Evolutionary conservation across 2,888 invertebrate species (phyloP), one percentile per base, ranked within the genome.

Genomic region (Orthosia gothica): DNA sequence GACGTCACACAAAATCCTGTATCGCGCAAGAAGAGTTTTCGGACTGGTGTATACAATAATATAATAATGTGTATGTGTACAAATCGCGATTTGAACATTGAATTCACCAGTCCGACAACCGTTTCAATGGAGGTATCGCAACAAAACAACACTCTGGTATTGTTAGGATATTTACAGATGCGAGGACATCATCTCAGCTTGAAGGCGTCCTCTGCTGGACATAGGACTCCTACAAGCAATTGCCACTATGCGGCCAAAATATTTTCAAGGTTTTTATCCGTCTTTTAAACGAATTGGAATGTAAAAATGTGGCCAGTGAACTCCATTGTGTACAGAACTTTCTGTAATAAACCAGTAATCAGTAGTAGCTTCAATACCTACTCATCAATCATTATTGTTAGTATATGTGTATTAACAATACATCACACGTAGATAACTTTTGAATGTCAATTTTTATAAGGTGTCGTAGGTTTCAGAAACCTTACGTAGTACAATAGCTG

Each of bases 391-490:
- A n/a, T 61, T 55, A 66, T 64, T 47, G 23, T 54, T 72, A 61
- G 13, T 61, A 7, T 55, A 72, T 45, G 58, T 75, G 54, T 61
- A 58, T 47, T 55, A 59, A 20, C 18, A 47, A 70, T 67, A 66
- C 49, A 55, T 66, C 52, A 26, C 58, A 12, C 15, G n/a, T 50
- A 59, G 64, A 32, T 57, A 54, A 63, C 5, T 12, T 68, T 71
- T 20, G 9, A 62, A 69, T 69, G 79, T 78, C 71, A 72, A 82
- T 82, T 81, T 70, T 82, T 50, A 54, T 64, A 67, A 64, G 16
- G 3, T 61, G 23, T 57, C 20, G n/a, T 49, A 18, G 78, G 80
- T 82, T 76, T 71, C 65, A 65, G 67, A 70, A 80, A 80, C 82
- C 67, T 23, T 32, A 52, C 32, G 20, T 52, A 52, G 68, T 68